Evolutionary conservation across 2,113 vertebrate species (phyloP).

Genomic region (Chaetodon auriga): DNA sequence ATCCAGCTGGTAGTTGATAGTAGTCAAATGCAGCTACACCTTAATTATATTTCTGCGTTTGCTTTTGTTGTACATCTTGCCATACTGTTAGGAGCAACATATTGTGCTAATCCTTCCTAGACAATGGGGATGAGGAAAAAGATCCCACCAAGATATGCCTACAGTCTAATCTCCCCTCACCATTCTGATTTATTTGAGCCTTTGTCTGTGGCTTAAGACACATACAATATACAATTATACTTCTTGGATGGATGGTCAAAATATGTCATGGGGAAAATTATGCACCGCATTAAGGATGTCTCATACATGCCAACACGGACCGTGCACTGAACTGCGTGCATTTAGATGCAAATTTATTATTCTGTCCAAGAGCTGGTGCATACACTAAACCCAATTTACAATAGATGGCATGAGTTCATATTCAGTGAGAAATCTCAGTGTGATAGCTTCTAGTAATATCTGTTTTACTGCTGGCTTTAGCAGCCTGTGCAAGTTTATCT

Average conservation of each 20-base stretch:
- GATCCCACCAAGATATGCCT: slow-evolving; percentile 33
- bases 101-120: slow-evolving; percentile 44
- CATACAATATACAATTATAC: slow-evolving; percentile 41
- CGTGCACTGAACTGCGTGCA: slow-evolving; percentile 17
- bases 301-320: slow-evolving; percentile 2
- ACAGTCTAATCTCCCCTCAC: slow-evolving; percentile 40
- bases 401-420: neutral
- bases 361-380: slow-evolving; percentile 22
- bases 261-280: slow-evolving; percentile 39
- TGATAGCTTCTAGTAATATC: neutral
- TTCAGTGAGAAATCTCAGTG: neutral
- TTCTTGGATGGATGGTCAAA: slow-evolving; percentile 39
- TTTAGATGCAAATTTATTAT: slow-evolving; percentile 57
- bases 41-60: slow-evolving; percentile 38
- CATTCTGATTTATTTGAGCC: slow-evolving; percentile 37
- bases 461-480: neutral
- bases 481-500: neutral
- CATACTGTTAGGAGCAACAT: slow-evolving; percentile 32
- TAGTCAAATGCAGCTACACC: slow-evolving; percentile 7
- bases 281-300: slow-evolving; percentile 21
- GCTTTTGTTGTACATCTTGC: slow-evolving; percentile 26
- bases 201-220: slow-evolving; percentile 39
- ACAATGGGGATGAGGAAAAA: slow-evolving; percentile 30
- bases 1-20: neutral
- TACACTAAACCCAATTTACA: slow-evolving; percentile 18